These are phyloP conservation scores for Leptinotarsa defecta DNA, from an alignment of 1,140 invertebrate species.

Conservation along the genomic window DNA sequence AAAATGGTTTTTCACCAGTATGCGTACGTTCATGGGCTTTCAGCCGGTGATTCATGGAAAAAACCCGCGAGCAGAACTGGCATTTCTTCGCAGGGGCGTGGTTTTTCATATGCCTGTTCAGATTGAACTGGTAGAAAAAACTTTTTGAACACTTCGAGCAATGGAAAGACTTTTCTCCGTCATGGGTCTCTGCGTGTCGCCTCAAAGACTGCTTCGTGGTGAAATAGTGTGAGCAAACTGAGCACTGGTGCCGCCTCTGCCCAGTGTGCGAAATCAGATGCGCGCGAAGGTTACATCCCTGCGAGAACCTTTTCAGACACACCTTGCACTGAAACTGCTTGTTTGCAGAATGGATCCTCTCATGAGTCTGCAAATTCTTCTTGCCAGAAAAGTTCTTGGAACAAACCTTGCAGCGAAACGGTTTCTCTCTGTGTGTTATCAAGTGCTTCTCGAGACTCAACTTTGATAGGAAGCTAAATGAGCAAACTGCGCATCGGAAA, in stretches of 20 bases:
- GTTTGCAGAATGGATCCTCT: not conserved
- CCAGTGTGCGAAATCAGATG: constrained; percentile 5
- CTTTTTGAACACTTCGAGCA: not conserved
- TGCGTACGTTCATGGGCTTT: not conserved
- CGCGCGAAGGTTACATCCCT: not conserved
- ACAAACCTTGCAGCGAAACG: not conserved
- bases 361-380: not conserved
- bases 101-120: not conserved
- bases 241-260: not conserved
- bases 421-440: not conserved
- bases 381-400: not conserved
- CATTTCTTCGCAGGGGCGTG: not conserved
- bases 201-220: not conserved
- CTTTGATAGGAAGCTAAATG: not conserved
- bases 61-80: not conserved
- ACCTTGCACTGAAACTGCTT: not conserved
- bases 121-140: not conserved
- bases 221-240: not conserved
- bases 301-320: not conserved
- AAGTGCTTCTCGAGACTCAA: not conserved
- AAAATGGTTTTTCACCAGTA: not conserved
- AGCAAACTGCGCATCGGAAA: not conserved
- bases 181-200: constrained; percentile 3
- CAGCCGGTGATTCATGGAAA: not conserved
- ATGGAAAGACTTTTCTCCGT: not conserved